A percentile compares a stretch with the other conserved stretches of the same genome.
These are phyloP conservation scores for Harpalus rufipes DNA, from an alignment of 2,888 invertebrate species.

Conservation along the genomic window DNA sequence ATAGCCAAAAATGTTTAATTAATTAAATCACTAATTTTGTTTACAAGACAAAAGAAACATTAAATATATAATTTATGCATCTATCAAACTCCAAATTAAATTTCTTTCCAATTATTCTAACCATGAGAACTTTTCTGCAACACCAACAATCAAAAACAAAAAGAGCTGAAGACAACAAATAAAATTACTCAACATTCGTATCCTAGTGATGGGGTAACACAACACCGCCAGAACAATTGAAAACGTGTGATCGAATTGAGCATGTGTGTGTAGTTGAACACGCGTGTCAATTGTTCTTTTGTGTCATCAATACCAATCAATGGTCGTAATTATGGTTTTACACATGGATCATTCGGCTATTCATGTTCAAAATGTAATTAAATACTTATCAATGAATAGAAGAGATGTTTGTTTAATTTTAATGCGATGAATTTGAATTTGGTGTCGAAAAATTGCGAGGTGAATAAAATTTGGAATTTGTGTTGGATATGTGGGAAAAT, in stretches of 20 bases:
- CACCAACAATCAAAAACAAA: neutral
- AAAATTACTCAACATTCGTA: conserved; percentile 26
- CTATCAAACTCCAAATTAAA: neutral
- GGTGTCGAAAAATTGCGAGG: neutral
- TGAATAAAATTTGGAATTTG: conserved; percentile 1
- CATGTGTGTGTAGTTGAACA: conserved; percentile 15
- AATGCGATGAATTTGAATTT: neutral
- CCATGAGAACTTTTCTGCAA: neutral
- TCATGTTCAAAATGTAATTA: conserved; percentile 3
- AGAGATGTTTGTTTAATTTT: neutral
- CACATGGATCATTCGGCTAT: conserved; percentile 12
- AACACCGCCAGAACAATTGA: conserved; percentile 2
- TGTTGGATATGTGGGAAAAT: neutral
- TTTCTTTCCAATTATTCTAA: neutral
- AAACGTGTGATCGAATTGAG: conserved; percentile 22
- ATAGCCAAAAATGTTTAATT: neutral
- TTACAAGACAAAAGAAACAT: neutral
- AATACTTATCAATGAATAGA: conserved; percentile 5
- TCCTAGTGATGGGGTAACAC: conserved; percentile 35
- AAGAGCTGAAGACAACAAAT: neutral
- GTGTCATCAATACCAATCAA: conserved; percentile 40
- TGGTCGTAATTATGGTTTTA: conserved; percentile 24
- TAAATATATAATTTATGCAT: neutral
- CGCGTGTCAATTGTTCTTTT: conserved; percentile 39
- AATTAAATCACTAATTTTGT: neutral